phyloP scores from a whole-genome alignment of 2,113 vertebrate genomes.

The Chiloscyllium plagiosum region DNA sequence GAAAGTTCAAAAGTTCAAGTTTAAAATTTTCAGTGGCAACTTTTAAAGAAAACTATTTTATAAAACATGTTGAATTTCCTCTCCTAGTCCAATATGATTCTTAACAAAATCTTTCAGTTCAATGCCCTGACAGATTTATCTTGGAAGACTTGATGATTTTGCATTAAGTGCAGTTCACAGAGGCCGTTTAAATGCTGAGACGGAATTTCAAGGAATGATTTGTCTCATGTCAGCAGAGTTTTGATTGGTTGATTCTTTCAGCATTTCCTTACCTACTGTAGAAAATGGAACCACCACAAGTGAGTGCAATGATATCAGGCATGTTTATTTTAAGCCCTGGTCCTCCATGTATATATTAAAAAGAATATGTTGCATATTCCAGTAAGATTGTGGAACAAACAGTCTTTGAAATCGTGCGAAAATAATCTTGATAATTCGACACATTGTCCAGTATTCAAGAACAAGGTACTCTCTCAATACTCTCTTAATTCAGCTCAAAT shows the following conservation, averaged over 20 bases:
- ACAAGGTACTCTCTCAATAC: neutral
- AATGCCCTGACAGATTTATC: neutral
- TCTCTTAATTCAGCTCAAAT: neutral
- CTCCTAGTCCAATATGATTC: neutral
- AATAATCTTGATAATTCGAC: neutral
- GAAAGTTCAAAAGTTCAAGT: neutral
- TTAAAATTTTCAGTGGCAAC: too few relatives aligned
- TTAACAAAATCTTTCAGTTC: neutral
- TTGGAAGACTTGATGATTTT: neutral
- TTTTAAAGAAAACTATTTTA: neutral
- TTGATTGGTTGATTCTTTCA: neutral
- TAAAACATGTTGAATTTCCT: neutral
- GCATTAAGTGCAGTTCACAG: neutral
- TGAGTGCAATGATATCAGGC: neutral
- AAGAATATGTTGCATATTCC: neutral
- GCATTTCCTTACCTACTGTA: neutral
- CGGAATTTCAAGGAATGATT: neutral
- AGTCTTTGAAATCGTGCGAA: conserved; percentile 7
- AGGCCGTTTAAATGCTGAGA: neutral
- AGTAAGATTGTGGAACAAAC: neutral
- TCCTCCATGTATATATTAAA: conserved; percentile 2
- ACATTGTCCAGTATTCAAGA: conserved; percentile 7
- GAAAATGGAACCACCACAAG: neutral
- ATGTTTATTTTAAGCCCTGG: neutral
- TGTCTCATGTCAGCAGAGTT: neutral